These are phyloP conservation scores for Euproctis similis DNA, from an alignment of 2,888 invertebrate species.

Conservation along the genomic window DNA sequence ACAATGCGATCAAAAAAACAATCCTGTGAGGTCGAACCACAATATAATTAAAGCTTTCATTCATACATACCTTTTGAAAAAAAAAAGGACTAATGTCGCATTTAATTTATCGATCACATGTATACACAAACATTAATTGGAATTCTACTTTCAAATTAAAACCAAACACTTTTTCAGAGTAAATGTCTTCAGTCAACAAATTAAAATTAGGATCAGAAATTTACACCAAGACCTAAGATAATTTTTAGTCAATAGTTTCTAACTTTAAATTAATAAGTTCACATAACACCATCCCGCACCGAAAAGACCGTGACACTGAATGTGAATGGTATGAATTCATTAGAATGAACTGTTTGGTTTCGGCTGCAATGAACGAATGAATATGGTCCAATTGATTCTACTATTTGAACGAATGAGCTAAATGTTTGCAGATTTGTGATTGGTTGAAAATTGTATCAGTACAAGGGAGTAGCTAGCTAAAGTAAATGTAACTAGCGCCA, in stretches of 20 bases:
- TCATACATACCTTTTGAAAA: conserved; percentile 58
- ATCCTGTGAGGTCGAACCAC: conserved; percentile 8
- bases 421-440: conserved; percentile 9
- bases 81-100: conserved; percentile 35
- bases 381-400: conserved; percentile 4
- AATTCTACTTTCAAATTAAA: conserved; percentile 16
- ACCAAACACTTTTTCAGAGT: background rate
- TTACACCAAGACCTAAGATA: conserved; percentile 15
- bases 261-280: conserved; percentile 19
- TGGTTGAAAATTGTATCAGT: conserved; percentile 8
- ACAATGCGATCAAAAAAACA: conserved; percentile 17
- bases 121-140: conserved; percentile 42
- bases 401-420: conserved; percentile 20
- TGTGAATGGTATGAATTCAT: conserved; percentile 14
- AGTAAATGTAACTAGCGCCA: conserved; percentile 5
- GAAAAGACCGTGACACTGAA: conserved; percentile 36
- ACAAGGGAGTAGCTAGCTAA: background rate
- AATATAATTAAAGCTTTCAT: conserved; percentile 36
- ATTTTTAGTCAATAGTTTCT: conserved; percentile 30
- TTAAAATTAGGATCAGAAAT: conserved; percentile 1
- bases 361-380: conserved; percentile 2
- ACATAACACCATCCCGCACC: conserved; percentile 17
- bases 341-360: conserved; percentile 2
- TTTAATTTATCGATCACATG: conserved; percentile 61
- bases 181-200: conserved; percentile 5